Conservation (phyloP, 2,888 invertebrate species). For the Timema podura region DNA sequence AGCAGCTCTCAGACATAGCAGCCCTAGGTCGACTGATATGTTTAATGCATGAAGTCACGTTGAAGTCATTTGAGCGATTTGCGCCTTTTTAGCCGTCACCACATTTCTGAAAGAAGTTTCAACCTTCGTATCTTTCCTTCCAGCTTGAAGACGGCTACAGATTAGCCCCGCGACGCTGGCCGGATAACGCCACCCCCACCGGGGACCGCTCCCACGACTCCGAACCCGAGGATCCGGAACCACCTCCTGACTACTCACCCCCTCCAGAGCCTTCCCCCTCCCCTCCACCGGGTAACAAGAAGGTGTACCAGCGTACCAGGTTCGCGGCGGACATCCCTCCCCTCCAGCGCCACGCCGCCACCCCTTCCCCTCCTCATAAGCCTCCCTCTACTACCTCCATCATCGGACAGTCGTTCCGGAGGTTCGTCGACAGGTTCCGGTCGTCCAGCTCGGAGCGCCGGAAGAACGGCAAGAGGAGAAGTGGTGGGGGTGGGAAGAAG, state of each 20-base stretch:
- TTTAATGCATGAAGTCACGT: too few relatives aligned
- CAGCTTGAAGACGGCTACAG: too few relatives aligned
- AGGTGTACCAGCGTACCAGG: constrained; percentile 46
- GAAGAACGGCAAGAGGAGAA: constrained; percentile 40
- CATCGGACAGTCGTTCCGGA: constrained; percentile 76
- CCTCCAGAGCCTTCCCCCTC: constrained; percentile 46
- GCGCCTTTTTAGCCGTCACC: too few relatives aligned
- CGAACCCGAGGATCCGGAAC: constrained; percentile 12
- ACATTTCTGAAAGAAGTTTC: too few relatives aligned
- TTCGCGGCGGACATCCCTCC: constrained; percentile 55
- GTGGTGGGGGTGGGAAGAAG: constrained; percentile 44
- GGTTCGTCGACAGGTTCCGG: constrained; percentile 76
- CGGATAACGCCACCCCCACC: neutral
- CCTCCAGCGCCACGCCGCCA: constrained; percentile 5
- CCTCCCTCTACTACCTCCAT: constrained; percentile 39
- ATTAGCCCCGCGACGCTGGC: neutral
- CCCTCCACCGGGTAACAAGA: constrained; percentile 44
- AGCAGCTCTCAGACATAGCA: too few relatives aligned
- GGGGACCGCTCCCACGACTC: neutral
- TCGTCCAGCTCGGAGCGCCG: constrained; percentile 67
- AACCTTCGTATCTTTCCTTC: too few relatives aligned
- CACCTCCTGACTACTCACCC: constrained; percentile 21
- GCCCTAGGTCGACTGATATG: too few relatives aligned
- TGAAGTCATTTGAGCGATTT: too few relatives aligned
- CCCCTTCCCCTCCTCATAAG: neutral